Percentiles rank a stretch among this genome's conserved stretches.
phyloP scores from a whole-genome alignment of 2,888 invertebrate genomes.

The Drepana falcataria region DNA sequence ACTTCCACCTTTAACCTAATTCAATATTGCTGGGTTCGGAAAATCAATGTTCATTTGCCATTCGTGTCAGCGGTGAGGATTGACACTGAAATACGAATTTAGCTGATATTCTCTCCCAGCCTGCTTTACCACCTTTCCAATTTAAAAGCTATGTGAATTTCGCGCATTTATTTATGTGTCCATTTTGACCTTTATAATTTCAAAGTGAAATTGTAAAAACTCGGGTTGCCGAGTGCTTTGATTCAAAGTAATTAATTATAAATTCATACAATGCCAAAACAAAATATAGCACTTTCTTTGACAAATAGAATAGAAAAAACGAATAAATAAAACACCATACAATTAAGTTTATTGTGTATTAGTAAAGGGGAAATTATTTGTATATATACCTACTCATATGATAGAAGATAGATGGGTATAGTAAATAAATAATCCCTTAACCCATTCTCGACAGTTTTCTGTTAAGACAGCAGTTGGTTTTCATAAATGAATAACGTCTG shows the following conservation, averaged over 20 bases:
- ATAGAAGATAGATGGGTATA: too few species aligned
- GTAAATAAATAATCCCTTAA: too few species aligned
- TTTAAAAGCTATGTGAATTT: conserved; percentile 21
- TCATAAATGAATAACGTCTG: too few species aligned
- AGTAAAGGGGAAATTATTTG: too few species aligned
- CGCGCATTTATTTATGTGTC: conserved; percentile 30
- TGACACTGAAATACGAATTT: conserved; percentile 30
- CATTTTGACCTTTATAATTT: conserved; percentile 34
- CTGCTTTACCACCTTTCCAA: conserved; percentile 29
- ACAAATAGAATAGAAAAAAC: too few species aligned
- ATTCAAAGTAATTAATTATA: not conserved
- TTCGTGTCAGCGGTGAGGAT: conserved; percentile 31
- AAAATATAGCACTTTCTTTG: too few species aligned
- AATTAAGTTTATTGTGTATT: too few species aligned
- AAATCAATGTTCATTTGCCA: conserved; percentile 32
- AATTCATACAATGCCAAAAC: too few species aligned
- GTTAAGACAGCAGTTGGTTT: too few species aligned
- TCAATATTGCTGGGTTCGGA: conserved; percentile 25
- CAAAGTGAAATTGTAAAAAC: not conserved
- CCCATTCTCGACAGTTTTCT: too few species aligned
- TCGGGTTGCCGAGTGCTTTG: not conserved
- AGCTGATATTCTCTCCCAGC: conserved; percentile 38
- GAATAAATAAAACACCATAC: too few species aligned
- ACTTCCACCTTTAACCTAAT: conserved; percentile 5
- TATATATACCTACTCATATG: too few species aligned